phyloP scores from a whole-genome alignment of 2,113 vertebrate genomes.

The Isurus oxyrinchus region DNA sequence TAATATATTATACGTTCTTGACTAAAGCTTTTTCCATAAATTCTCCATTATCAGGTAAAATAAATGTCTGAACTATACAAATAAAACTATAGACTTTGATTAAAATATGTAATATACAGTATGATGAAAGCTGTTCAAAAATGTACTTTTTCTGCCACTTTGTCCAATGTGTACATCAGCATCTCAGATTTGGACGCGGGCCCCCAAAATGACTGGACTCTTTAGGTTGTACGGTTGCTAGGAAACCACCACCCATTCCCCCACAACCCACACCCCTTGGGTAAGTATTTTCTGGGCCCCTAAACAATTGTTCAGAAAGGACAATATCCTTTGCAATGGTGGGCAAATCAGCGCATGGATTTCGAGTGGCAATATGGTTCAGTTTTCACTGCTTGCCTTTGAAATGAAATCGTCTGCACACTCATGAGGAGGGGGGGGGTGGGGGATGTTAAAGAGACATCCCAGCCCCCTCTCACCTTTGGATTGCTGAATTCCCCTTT shows the following conservation, averaged over 20 bases:
- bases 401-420: background rate
- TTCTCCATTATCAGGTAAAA: constrained; percentile 35
- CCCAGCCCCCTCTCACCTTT: background rate
- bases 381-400: background rate
- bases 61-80: constrained; percentile 36
- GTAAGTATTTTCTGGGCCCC: background rate
- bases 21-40: constrained; percentile 35
- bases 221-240: background rate
- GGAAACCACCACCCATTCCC: background rate
- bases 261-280: background rate
- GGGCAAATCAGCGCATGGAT: background rate
- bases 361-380: background rate
- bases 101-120: constrained; percentile 37
- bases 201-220: background rate
- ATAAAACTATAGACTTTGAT: constrained; percentile 38
- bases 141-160: background rate
- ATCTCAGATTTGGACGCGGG: background rate
- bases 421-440: background rate
- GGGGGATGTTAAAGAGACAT: too few species aligned
- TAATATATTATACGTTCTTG: constrained; percentile 36
- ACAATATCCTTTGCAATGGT: background rate
- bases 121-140: constrained; percentile 23
- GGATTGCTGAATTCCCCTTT: background rate
- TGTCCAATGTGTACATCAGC: background rate
- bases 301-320: background rate